Base-by-base conservation (phyloP, 2,113 vertebrate genomes). In the Mugil cephalus region DNA sequence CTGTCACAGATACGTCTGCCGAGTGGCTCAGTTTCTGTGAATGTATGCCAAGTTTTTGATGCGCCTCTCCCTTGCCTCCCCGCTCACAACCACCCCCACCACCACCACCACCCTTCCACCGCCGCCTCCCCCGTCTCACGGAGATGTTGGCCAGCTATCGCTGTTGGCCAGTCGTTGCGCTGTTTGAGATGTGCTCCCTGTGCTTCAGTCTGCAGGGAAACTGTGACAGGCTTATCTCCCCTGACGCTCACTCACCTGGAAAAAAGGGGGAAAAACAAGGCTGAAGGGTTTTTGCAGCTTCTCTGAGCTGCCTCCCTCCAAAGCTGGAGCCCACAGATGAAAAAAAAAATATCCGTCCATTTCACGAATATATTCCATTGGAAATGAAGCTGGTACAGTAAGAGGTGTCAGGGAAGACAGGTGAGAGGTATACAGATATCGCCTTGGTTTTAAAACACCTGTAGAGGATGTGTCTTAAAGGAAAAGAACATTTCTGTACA, bases 211-310 rank as follows among this genome's bases (percentile, higher is more conserved):
- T 82, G 74, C 66, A 82, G 80, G 80, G 76, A 82, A 66, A 42
- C 6, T 62, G 83, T 89, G 89, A 90, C 89, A 79, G 85, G 70
- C 79, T 90, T 90, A 90, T 90, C 87, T 77, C 81, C 74, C 74
- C 55, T 18, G 74, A 77, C 51, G 81, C 76, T 84, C 80, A 74
- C 89, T 90, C 89, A 90, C 89, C 89, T 90, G 87, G 81, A 82
- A 80, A 82, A 80, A 64, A 21, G 7, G 18, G 13, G 38, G 4
- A 50, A 42, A 62, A 15, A 10, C 12, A 4, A 52, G 66, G 69
- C 53, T 65, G 76, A 80, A 76, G 65, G 68, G 50, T 12, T 55
- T 30, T 73, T 59, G 3, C 61, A 55, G 78, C 80, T 79, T 74
- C 77, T 63, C 61, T 47, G 14, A 38, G 65, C 45, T 30, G 52